Conservation (phyloP, 2,113 vertebrate genomes). For the Rhadina sibilatrix region DNA sequence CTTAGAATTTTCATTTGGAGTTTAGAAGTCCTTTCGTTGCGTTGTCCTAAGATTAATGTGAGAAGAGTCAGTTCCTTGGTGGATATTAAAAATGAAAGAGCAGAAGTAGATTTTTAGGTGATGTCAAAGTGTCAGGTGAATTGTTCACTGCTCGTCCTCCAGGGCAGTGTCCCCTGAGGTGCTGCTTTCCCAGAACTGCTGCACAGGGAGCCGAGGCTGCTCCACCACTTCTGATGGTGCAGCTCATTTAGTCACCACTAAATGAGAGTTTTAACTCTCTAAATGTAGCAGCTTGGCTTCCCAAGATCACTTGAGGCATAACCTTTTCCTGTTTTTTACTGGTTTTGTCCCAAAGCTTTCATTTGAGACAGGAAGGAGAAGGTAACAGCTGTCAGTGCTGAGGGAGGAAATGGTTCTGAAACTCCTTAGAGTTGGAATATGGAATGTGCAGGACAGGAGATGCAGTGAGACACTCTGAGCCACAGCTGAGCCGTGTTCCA, state of each 20-base stretch:
- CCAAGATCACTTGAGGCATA: background rate
- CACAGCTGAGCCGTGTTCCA: no score
- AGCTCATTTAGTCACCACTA: background rate
- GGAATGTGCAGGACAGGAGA: background rate
- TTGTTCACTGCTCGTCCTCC: background rate
- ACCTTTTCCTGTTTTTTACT: background rate
- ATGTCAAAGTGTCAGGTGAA: background rate
- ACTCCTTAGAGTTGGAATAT: fast-evolving
- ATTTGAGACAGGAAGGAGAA: background rate
- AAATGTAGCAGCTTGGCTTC: background rate
- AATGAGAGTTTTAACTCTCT: background rate
- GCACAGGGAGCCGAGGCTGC: background rate
- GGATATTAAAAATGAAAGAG: background rate
- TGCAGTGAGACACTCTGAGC: background rate
- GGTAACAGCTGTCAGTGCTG: background rate
- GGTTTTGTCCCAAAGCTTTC: background rate
- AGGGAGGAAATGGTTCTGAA: background rate
- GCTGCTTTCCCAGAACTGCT: background rate
- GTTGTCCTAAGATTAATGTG: background rate
- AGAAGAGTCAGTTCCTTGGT: background rate
- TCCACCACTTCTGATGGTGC: background rate
- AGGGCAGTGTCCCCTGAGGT: background rate
- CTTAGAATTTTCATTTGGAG: background rate
- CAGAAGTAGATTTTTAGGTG: background rate
- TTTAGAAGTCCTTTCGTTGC: background rate